Evolutionary conservation across 2,888 invertebrate genomes (phyloP), one percentile per base, ranked within the genome.

Genomic region (Crioceris asparagi): DNA sequence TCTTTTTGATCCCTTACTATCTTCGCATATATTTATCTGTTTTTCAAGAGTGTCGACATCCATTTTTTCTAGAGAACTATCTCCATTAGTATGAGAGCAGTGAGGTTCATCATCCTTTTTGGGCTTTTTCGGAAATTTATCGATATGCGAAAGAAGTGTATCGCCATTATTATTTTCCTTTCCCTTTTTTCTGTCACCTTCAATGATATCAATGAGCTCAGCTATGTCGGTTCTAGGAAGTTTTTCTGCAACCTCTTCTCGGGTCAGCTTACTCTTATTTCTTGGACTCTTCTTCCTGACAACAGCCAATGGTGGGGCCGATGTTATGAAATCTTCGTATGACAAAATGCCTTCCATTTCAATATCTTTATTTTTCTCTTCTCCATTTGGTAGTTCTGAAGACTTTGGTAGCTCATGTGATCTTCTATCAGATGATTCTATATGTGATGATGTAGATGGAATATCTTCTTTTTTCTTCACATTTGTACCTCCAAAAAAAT

Each of bases 201-300:
- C 60, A 23, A 59, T 50, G 23, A 51, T 40, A 39, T 56, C 52
- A 17, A 57, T 51, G 29, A 56, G 38, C 31, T 45, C 31, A 10
- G 50, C 43, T 23, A 57, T 42, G 29, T 55, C 43, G 12, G 46
- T 50, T 32, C 50, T 46, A 5, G 52, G 50, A 18, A 52, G 26
- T 29, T 46, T 52, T 6, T 42, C 36, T 33, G 23, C 17, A 31
- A 50, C 38, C 17, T 47, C 35, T 18, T 50, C 37, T 12, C 35
- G 10, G 5, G 43, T 16, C 6, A 29, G 30, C 18, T 41, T 44
- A 4, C 35, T 12, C 32, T 46, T 46, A 18, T 43, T 45, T 7
- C 21, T 40, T 4, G 16, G 19, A 35, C 43, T 47, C 17, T 26
- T 45, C 33, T 40, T 43, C 23, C 19, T 30, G 10, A 18, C 15